Evolutionary conservation across 2,888 invertebrate genomes (phyloP).

Genomic region (Drosophila subsilvestris): DNA sequence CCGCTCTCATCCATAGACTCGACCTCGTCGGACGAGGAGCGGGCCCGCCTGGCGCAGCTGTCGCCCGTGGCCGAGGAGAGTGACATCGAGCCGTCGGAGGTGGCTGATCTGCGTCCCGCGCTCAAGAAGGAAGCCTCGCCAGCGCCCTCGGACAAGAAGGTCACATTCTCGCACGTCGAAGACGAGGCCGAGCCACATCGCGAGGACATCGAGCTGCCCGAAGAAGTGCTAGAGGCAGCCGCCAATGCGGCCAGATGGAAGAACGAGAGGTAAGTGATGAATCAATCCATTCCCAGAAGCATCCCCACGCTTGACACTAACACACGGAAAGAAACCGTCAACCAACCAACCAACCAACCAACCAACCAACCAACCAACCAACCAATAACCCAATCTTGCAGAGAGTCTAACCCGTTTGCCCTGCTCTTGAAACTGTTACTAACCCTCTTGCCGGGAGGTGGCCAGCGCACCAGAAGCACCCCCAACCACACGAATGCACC

Average conservation of each 20-base stretch:
- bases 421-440: conserved; percentile 81
- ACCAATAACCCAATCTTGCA: conserved; percentile 68
- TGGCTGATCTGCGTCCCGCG: conserved; percentile 68
- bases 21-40: conserved; percentile 83
- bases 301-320: conserved; percentile 51
- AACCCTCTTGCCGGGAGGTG: conserved; percentile 72
- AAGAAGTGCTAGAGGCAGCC: conserved; percentile 80
- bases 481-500: conserved; percentile 13
- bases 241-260: conserved; percentile 76
- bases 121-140: conserved; percentile 84
- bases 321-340: conserved; percentile 38
- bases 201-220: conserved; percentile 83
- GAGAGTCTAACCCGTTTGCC: conserved; percentile 75
- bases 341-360: conserved; percentile 18
- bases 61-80: conserved; percentile 82
- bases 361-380: conserved; percentile 25
- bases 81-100: conserved; percentile 65
- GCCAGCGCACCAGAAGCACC: conserved; percentile 57
- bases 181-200: conserved; percentile 83
- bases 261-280: conserved; percentile 85
- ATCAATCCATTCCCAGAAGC: conserved; percentile 2
- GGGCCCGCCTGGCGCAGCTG: conserved; percentile 70
- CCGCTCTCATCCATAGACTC: conserved; percentile 84
- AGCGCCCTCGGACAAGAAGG: conserved; percentile 84
- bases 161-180: conserved; percentile 85